Percentiles rank a stretch among this genome's conserved stretches.
phyloP scores from a whole-genome alignment of 2,113 vertebrate species.

The Callaeas wilsoni region DNA sequence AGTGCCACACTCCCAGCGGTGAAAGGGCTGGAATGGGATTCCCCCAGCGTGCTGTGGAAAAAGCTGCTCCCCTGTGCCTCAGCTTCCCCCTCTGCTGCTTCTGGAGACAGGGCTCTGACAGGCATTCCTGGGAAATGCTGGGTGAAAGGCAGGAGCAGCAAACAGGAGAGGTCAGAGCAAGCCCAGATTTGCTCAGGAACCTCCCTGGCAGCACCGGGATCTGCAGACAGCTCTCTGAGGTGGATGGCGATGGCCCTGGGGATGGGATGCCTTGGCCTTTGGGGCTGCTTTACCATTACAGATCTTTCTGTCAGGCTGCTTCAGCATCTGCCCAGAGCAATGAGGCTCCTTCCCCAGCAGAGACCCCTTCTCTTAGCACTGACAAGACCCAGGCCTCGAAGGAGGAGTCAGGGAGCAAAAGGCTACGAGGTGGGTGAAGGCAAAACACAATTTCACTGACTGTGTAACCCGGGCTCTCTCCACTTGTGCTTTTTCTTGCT shows the following conservation, averaged over 20 bases:
- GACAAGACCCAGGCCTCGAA: neutral
- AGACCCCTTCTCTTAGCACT: neutral
- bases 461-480: neutral
- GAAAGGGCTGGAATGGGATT: neutral
- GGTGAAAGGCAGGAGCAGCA: neutral
- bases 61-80: neutral
- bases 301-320: neutral
- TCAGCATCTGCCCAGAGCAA: neutral
- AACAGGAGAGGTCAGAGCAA: neutral
- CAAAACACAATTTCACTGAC: neutral
- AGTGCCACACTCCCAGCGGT: accelerated
- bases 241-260: neutral
- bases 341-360: neutral
- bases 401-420: neutral
- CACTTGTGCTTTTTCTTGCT: neutral
- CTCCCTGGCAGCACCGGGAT: neutral
- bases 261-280: no score
- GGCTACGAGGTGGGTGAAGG: accelerated
- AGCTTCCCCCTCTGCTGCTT: neutral
- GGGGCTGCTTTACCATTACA: neutral
- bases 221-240: neutral
- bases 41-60: neutral
- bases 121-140: neutral
- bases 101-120: neutral
- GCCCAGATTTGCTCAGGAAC: neutral